Conservation (phyloP, 2,113 vertebrate species). For the Hyperopisus bebe region DNA sequence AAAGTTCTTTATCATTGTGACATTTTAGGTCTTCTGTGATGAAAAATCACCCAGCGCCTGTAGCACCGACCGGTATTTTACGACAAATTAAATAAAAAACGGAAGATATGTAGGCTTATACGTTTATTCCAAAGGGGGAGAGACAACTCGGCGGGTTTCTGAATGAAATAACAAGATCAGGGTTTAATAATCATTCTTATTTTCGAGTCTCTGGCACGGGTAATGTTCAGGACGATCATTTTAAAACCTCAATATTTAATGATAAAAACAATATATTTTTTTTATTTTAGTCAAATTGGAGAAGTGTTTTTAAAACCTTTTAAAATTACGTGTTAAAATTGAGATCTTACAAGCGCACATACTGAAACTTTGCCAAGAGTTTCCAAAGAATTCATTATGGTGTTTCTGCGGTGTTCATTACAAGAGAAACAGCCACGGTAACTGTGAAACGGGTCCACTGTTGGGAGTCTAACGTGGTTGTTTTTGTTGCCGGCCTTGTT, state of each 20-base stretch:
- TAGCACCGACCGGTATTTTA: background rate
- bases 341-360: background rate
- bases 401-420: background rate
- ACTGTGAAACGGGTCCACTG: background rate
- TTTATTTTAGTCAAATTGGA: background rate
- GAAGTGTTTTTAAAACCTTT: background rate
- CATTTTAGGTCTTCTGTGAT: background rate
- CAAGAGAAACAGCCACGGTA: background rate
- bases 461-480: background rate
- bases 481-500: background rate
- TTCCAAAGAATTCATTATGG: background rate
- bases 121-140: background rate
- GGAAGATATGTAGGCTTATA: background rate
- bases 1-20: background rate
- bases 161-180: background rate
- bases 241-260: background rate
- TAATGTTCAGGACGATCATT: background rate
- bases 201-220: background rate
- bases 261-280: background rate
- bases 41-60: background rate
- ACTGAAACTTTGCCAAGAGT: background rate
- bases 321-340: background rate
- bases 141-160: background rate
- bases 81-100: background rate
- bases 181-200: background rate